Conservation (phyloP, 2,113 vertebrate species). For the Xenopus laevis region DNA sequence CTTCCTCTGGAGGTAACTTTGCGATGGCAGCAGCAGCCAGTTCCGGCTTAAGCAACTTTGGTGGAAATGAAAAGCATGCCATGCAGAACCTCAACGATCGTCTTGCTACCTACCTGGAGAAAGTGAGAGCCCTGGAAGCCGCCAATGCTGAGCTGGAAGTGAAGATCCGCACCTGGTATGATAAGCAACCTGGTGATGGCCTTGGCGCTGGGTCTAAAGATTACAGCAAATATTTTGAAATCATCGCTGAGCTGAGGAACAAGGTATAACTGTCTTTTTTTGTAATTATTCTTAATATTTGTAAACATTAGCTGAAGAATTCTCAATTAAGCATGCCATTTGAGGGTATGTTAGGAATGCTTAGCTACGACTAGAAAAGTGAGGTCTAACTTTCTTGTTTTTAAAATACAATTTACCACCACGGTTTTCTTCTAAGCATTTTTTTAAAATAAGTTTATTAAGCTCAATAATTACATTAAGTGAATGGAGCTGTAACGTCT, state of each 20-base stretch:
- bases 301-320: neutral
- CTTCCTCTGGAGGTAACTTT: neutral
- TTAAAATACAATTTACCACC: no score
- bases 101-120: conserved; percentile 63
- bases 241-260: conserved; percentile 61
- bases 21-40: neutral
- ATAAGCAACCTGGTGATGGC: conserved; percentile 55
- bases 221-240: conserved; percentile 63
- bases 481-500: no score
- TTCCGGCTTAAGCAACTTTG: neutral
- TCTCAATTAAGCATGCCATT: no score
- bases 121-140: conserved; percentile 57
- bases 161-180: conserved; percentile 72
- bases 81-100: conserved; percentile 70
- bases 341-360: no score
- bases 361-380: no score
- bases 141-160: conserved; percentile 59
- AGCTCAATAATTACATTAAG: no score
- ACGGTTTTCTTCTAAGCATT: no score
- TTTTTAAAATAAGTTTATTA: no score
- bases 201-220: conserved; percentile 43
- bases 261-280: conserved; percentile 52
- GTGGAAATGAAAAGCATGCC: conserved; percentile 60
- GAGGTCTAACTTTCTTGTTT: no score
- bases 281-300: no score